Conservation (phyloP, 2,888 invertebrate genomes). For the Eilema caniola region DNA sequence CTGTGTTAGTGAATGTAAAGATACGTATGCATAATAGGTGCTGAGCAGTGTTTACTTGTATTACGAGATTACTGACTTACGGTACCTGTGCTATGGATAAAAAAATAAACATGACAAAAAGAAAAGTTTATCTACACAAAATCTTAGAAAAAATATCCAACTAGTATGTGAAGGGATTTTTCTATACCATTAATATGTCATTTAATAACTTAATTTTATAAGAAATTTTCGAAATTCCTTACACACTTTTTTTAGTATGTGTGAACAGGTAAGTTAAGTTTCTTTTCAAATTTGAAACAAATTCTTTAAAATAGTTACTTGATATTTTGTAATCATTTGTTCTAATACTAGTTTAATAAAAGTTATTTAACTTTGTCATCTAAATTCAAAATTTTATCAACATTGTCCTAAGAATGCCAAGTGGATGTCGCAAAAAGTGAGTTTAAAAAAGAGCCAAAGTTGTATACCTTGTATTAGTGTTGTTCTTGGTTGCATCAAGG, state of each 20-base stretch:
- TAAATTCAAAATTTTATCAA: too few species aligned
- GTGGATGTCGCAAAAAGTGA: too few species aligned
- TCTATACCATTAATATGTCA: neutral
- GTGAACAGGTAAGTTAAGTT: neutral
- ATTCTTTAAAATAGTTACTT: neutral
- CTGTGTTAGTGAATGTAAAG: slow-evolving; percentile 61
- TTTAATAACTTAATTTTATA: neutral
- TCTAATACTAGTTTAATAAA: neutral
- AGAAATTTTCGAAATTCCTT: neutral
- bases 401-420: too few species aligned
- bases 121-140: neutral
- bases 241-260: neutral
- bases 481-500: too few species aligned
- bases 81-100: too few species aligned
- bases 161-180: neutral
- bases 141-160: neutral
- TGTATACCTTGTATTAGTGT: too few species aligned
- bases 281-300: neutral
- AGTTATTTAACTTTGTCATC: too few species aligned
- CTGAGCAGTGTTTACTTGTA: slow-evolving; percentile 45
- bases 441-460: too few species aligned
- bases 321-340: neutral
- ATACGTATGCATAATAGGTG: slow-evolving; percentile 59
- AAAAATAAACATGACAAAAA: neutral
- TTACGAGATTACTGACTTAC: slow-evolving; percentile 29